phyloP scores from a whole-genome alignment of 2,113 vertebrate species.

The Myotis davidii region DNA sequence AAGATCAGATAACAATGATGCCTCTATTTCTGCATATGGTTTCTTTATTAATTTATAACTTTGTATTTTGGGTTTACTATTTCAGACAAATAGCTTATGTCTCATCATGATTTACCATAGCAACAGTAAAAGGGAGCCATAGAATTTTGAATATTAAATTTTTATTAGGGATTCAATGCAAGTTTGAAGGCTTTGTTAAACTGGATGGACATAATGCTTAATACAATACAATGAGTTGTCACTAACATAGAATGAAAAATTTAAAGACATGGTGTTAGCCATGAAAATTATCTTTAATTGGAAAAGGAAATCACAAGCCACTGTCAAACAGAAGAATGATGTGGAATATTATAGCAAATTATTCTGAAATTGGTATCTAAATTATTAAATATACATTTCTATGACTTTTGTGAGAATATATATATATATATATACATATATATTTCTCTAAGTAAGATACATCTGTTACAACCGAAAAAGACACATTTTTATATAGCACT shows the following conservation, averaged over 20 bases:
- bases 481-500: neutral
- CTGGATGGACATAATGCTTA: neutral
- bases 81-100: constrained; percentile 38
- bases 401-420: neutral
- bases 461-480: neutral
- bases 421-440: neutral
- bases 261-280: constrained; percentile 39
- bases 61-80: constrained; percentile 25
- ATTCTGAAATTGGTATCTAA: constrained; percentile 51
- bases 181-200: constrained; percentile 19
- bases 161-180: constrained; percentile 44
- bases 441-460: constrained; percentile 2
- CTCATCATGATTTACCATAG: neutral
- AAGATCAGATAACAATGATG: neutral
- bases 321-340: constrained; percentile 6
- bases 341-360: neutral
- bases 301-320: constrained; percentile 12
- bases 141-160: constrained; percentile 50
- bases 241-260: constrained; percentile 20
- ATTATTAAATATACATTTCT: constrained; percentile 16
- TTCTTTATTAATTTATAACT: constrained; percentile 45
- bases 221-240: constrained; percentile 33
- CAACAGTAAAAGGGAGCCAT: constrained; percentile 13
- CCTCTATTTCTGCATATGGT: neutral
- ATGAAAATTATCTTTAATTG: constrained; percentile 40